Conservation (phyloP, 2,888 invertebrate genomes). For the Steinernema hermaphroditum region DNA sequence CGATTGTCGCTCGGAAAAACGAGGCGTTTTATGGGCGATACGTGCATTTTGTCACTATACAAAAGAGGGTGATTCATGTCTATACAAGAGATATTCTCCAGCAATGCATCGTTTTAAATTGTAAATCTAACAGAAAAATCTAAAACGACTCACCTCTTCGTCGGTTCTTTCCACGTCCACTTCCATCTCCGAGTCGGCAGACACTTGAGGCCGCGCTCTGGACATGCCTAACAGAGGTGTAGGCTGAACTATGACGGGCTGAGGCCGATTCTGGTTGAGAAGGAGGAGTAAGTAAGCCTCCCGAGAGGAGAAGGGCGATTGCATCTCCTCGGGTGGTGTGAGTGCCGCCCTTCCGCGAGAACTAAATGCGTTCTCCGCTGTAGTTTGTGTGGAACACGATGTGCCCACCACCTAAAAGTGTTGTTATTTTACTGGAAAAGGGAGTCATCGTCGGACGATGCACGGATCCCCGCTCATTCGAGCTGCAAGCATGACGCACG, state of each 20-base stretch:
- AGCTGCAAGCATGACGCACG: no score
- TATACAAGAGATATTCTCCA: no score
- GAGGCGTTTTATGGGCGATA: no score
- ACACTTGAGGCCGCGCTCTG: neutral
- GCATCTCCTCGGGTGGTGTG: slow-evolving; percentile 3
- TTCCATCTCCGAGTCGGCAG: slow-evolving; percentile 2
- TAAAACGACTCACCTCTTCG: neutral
- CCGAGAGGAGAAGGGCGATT: neutral
- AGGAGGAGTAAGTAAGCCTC: neutral
- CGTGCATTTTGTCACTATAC: no score
- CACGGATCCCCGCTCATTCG: no score
- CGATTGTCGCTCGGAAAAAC: no score
- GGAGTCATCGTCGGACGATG: no score
- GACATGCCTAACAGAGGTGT: neutral
- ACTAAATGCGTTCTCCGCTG: neutral
- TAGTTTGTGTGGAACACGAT: slow-evolving; percentile 2
- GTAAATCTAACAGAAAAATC: neutral
- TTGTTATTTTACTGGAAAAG: no score
- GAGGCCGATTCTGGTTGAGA: neutral
- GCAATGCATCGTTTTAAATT: no score
- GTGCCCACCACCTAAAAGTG: neutral
- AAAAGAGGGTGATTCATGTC: no score
- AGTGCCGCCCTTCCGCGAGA: slow-evolving; percentile 19
- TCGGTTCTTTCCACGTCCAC: neutral
- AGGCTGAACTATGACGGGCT: neutral